Conservation (phyloP, 2,888 invertebrate species). For the Dastarcus helophoroides region DNA sequence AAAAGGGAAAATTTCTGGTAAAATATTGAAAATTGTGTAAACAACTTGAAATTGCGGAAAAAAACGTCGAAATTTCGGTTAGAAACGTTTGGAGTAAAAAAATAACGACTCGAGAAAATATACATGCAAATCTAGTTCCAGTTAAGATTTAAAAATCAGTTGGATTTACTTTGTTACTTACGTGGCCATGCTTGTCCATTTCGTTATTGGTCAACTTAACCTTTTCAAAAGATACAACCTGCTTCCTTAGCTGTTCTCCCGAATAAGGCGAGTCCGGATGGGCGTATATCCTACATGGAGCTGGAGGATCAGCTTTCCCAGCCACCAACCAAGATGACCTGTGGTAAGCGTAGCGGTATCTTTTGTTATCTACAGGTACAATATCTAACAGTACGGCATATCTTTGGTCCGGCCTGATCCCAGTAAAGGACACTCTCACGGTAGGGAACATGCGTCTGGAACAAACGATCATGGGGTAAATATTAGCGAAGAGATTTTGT, state of each 20-base stretch:
- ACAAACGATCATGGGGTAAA: slow-evolving; percentile 18
- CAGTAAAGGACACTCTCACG: slow-evolving; percentile 85
- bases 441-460: slow-evolving; percentile 97
- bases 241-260: slow-evolving; percentile 89
- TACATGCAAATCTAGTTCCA: too few species aligned
- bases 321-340: slow-evolving; percentile 96
- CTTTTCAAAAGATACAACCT: slow-evolving; percentile 96
- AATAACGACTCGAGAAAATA: too few species aligned
- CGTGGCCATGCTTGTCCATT: slow-evolving; percentile 92
- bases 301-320: slow-evolving; percentile 95
- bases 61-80: too few species aligned
- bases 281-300: slow-evolving; percentile 83
- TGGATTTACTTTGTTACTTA: too few species aligned
- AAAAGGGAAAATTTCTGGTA: too few species aligned
- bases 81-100: too few species aligned
- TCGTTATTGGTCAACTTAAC: slow-evolving; percentile 97
- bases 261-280: slow-evolving; percentile 96
- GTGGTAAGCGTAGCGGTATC: slow-evolving; percentile 97
- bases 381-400: slow-evolving; percentile 94
- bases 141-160: too few species aligned
- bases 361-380: slow-evolving; percentile 91
- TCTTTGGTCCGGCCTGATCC: slow-evolving; percentile 67
- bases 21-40: too few species aligned
- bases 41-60: too few species aligned
- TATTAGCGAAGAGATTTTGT: too few species aligned